Conservation (phyloP, 2,888 invertebrate genomes). For the Fissipunctia ypsillon region DNA sequence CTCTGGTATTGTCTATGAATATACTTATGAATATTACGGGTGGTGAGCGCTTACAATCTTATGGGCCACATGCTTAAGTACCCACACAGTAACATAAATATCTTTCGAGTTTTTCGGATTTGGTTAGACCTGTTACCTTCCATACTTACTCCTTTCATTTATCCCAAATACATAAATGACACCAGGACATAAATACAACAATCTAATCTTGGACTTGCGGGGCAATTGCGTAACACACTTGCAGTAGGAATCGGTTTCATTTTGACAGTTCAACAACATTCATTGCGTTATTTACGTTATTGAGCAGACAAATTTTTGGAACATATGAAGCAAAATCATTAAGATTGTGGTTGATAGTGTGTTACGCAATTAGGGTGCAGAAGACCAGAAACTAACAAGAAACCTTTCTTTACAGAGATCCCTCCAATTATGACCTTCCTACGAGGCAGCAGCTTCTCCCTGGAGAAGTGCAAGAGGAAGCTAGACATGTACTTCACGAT, state of each 20-base stretch:
- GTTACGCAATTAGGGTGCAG: no score
- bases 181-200: background rate
- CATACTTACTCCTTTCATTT: background rate
- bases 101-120: background rate
- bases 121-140: background rate
- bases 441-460: conserved; percentile 94
- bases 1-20: background rate
- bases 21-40: no score
- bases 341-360: no score
- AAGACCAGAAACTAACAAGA: background rate
- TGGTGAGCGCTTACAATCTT: background rate
- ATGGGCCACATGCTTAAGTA: background rate
- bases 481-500: conserved; percentile 96
- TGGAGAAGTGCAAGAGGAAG: conserved; percentile 94
- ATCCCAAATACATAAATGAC: background rate
- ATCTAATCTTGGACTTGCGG: background rate
- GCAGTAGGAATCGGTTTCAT: no score
- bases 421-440: conserved; percentile 93
- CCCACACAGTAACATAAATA: background rate
- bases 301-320: no score
- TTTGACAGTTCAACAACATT: no score
- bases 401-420: conserved; percentile 89
- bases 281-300: no score
- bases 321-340: no score
- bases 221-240: no score